Conservation (phyloP, 2,888 invertebrate genomes). For the Cryptocephalus primarius region DNA sequence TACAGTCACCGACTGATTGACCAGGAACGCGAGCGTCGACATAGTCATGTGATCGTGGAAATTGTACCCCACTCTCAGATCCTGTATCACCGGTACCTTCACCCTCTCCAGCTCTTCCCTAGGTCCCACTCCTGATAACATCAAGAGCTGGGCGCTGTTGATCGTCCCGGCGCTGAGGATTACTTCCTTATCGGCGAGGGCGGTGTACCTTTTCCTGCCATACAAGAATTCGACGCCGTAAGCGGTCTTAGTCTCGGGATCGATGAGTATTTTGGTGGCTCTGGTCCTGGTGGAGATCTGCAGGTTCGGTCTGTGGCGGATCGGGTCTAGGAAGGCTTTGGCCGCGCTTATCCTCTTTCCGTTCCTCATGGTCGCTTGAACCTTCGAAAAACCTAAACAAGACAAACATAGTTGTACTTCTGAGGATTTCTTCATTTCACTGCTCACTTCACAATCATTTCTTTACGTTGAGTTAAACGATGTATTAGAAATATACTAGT, state of each 20-base stretch:
- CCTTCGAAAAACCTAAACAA: slow-evolving; percentile 51
- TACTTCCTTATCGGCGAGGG: slow-evolving; percentile 59
- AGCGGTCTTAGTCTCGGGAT: slow-evolving; percentile 48
- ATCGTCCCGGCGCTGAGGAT: slow-evolving; percentile 72
- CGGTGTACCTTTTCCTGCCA: slow-evolving; percentile 41
- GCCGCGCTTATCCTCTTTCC: slow-evolving; percentile 70
- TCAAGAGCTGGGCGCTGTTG: slow-evolving; percentile 74
- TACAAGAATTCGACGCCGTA: slow-evolving; percentile 61
- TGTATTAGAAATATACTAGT: too few relatives aligned
- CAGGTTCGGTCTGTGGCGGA: slow-evolving; percentile 52
- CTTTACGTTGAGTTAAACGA: too few relatives aligned
- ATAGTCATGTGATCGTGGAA: slow-evolving; percentile 72
- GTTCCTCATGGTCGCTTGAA: slow-evolving; percentile 57
- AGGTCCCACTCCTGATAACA: slow-evolving; percentile 77
- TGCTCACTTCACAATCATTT: too few relatives aligned
- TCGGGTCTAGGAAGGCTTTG: slow-evolving; percentile 66
- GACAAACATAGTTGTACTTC: not conserved
- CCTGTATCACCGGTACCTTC: slow-evolving; percentile 50
- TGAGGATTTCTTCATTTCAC: too few relatives aligned
- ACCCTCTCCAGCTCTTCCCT: slow-evolving; percentile 46
- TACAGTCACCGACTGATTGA: slow-evolving; percentile 57
- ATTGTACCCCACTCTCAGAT: slow-evolving; percentile 70
- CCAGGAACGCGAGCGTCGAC: slow-evolving; percentile 59
- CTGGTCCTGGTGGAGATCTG: slow-evolving; percentile 58
- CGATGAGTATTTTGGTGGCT: slow-evolving; percentile 56